Base-by-base conservation (phyloP, 1,140 invertebrate genomes). In the Dendroctonus valens region DNA sequence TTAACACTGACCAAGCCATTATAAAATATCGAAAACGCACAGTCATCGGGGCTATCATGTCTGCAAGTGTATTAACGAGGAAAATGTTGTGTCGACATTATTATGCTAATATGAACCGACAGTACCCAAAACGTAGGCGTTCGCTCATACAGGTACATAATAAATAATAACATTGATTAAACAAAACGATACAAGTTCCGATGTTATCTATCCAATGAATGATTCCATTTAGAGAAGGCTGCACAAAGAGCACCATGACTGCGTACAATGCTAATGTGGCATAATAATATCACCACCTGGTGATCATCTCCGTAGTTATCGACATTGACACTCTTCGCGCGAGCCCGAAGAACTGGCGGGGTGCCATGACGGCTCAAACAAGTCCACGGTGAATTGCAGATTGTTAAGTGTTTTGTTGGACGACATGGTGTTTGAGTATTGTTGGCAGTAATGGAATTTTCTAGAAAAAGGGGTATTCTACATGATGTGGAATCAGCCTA, bases 231-330 rank as follows among this genome's bases (percentile, higher is more conserved):
- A 59, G 41, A 59, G 50, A 54, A 60, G 57, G 64, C 39, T 46
- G 39, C 61, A 64, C 41, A 64, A 57, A 49, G 52, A 9, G 26
- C 46, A 59, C 50, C 59, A 67, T 69, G 68, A 69, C 68, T 66
- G 14, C 5, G 64, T 67, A 69, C 55, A 69, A 69, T 69, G 68
- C 65, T 67, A 69, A 69, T 69, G 59, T 62, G 68, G 68, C 59
- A 70, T 70, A 70, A 70, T 68, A 70, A 69, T 70, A 72, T 72
- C 71, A 69, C 71, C 71, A 72, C 71, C 71, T 69, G 69, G 68
- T 48, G 70, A 66, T 72, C 65, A 52, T 62, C 58, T 64, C 68
- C 61, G 59, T 68, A 59, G 65, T 65, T 55, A 65, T 68, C 65
- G 54, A 65, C 71, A 72, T 64, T 72, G 71, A 72, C 69, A 70